Base-by-base conservation (phyloP, 2,888 invertebrate genomes). In the Hemithea aestivaria region DNA sequence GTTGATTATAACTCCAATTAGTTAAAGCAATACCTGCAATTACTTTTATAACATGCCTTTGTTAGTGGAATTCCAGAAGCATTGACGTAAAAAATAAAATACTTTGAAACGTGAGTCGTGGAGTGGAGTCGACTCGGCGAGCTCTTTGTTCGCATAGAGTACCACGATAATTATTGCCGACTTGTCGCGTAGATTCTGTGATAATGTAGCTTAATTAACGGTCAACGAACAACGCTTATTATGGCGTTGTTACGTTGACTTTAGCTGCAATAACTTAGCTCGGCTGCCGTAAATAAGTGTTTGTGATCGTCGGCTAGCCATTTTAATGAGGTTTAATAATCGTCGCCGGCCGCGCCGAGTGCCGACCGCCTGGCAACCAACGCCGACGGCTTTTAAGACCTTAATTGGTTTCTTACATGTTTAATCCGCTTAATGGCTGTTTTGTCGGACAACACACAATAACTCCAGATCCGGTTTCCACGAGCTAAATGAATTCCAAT, bases 261-360 rank as follows among this genome's bases (percentile, higher is more conserved):
- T 62, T 64, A 66, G 60, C 62, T 55, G 71, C 71, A 72, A 73
- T 75, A 76, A 75, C 65, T 74, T 70, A 44, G 52, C 55, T 56
- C 50, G 43, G 54, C 56, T 62, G 67, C 66, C 62, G 72, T 78
- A 76, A 78, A 77, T 77, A 76, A 73, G 66, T 62, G 71, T 73
- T 76, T 73, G 73, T 74, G 78, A 77, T 74, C 67, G 73, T 72
- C 64, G 67, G 62, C 70, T 73, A 72, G 72, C 67, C 73, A 80
- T 78, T 76, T 78, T 76, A 81, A 80, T 77, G 75, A 78, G 73
- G 73, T 75, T 78, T 74, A 82, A 78, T 76, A 75, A 73, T 62
- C 55, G 48, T 51, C 45, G 53, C 44, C 54, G 48, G 49, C 50
- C 51, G 52, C 48, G 39, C 44, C 54, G 41, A 58, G 52, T 48